Conservation (phyloP, 2,888 invertebrate genomes). For the Galerucella pusilla region DNA sequence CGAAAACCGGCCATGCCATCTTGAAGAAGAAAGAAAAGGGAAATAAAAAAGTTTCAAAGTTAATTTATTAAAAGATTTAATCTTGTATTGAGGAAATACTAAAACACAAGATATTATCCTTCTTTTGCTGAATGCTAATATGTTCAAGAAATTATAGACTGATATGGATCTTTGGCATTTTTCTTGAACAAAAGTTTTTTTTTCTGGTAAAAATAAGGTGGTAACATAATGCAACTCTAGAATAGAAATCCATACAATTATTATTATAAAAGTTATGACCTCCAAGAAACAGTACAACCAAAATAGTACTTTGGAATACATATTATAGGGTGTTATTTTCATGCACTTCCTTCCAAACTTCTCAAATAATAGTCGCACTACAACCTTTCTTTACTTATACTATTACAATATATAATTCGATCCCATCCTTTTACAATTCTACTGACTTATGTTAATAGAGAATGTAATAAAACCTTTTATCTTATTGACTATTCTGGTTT, state of each 20-base stretch:
- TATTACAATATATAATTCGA: no score
- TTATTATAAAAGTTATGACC: not conserved
- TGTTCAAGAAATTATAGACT: slow-evolving; percentile 16
- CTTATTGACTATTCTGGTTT: no score
- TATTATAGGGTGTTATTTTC: no score
- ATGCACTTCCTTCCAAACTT: no score
- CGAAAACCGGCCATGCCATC: slow-evolving; percentile 16
- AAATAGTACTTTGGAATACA: no score
- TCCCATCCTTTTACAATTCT: no score
- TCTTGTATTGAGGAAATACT: slow-evolving; percentile 40
- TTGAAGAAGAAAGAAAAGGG: slow-evolving; percentile 26
- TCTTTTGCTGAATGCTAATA: slow-evolving; percentile 19
- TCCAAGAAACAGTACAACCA: no score
- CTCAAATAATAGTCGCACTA: no score
- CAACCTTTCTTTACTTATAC: no score
- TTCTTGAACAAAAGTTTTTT: slow-evolving; percentile 14
- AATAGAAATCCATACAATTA: not conserved
- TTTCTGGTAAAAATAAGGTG: not conserved
- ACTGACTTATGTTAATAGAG: no score
- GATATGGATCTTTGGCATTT: slow-evolving; percentile 32
- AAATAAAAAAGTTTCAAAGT: slow-evolving; percentile 38
- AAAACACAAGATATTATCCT: slow-evolving; percentile 24
- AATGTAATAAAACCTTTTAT: no score
- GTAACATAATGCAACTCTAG: not conserved
- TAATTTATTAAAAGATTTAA: slow-evolving; percentile 44